Percentiles rank a stretch among this genome's conserved stretches.
phyloP scores from a whole-genome alignment of 1,140 invertebrate species.

The Sipha flava region DNA sequence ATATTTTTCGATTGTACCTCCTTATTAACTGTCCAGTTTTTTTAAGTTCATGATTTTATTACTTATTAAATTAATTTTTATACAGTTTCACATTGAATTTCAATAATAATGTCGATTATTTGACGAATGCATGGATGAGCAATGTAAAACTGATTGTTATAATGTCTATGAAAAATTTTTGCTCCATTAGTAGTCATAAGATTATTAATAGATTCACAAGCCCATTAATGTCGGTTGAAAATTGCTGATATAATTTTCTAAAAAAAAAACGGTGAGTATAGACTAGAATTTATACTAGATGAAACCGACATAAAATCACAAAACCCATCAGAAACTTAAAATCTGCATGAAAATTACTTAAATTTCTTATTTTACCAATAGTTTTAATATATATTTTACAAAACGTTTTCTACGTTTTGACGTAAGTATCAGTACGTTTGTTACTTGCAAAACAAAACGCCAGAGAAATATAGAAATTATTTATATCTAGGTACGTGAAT shows the following conservation, averaged over 20 bases:
- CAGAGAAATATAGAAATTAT: too few relatives aligned
- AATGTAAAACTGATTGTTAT: not conserved
- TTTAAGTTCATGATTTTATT: too few relatives aligned
- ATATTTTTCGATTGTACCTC: too few relatives aligned
- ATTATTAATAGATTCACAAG: not conserved
- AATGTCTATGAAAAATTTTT: not conserved
- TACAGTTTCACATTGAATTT: too few relatives aligned
- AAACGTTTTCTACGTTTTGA: not conserved
- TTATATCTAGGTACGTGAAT: too few relatives aligned
- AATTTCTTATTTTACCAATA: not conserved
- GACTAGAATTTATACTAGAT: too few relatives aligned
- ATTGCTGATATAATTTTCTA: not conserved
- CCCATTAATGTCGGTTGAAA: not conserved
- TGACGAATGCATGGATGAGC: not conserved
- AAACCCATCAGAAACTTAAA: not conserved
- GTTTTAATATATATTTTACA: not conserved
- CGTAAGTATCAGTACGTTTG: not conserved
- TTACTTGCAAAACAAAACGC: too few relatives aligned
- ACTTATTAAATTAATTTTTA: too few relatives aligned
- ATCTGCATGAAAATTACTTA: not conserved
- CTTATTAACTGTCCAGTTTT: too few relatives aligned
- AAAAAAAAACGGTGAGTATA: not conserved
- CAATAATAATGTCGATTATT: not conserved
- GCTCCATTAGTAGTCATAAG: too few relatives aligned
- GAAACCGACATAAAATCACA: too few relatives aligned